These are phyloP conservation scores for Anabacerthia variegaticeps DNA, from an alignment of 2,797 vertebrate genomes.

Conservation along the genomic window DNA sequence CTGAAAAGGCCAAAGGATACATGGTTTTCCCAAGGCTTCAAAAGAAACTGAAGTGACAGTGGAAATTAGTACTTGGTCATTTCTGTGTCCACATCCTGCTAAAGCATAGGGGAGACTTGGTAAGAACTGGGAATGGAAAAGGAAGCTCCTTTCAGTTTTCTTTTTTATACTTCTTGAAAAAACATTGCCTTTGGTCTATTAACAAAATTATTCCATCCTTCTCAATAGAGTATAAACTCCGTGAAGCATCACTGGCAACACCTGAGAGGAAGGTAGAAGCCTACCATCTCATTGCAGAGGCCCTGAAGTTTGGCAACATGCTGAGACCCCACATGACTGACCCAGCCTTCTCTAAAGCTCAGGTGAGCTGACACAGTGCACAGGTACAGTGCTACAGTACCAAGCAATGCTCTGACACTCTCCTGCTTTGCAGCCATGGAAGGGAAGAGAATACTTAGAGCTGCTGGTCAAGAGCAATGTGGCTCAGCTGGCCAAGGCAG, in stretches of 20 bases:
- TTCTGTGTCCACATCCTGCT: background rate
- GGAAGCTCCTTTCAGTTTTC: background rate
- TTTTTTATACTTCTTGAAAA: background rate
- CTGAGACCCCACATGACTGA: conserved; percentile 77
- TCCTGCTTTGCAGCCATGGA: background rate
- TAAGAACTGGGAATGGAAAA: background rate
- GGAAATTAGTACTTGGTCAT: background rate
- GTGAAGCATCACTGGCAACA: conserved; percentile 60
- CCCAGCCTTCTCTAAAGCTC: conserved; percentile 58
- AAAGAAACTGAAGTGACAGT: background rate
- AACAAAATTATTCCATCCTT: background rate
- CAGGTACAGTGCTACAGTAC: background rate
- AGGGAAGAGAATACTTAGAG: background rate
- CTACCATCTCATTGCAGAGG: conserved; percentile 86
- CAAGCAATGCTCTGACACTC: background rate
- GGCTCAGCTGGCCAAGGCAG: background rate
- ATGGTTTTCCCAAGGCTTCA: background rate
- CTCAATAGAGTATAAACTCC: conserved; percentile 79
- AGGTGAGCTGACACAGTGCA: conserved; percentile 39
- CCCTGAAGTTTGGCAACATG: conserved; percentile 86
- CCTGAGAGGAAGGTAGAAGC: conserved; percentile 58
- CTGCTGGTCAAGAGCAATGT: background rate
- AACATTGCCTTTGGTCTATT: background rate
- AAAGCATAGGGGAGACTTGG: background rate
- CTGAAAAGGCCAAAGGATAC: background rate